Evolutionary conservation across 2,888 invertebrate species (phyloP), one percentile per base, ranked within the genome.

Genomic region (Tortricodes alternella): DNA sequence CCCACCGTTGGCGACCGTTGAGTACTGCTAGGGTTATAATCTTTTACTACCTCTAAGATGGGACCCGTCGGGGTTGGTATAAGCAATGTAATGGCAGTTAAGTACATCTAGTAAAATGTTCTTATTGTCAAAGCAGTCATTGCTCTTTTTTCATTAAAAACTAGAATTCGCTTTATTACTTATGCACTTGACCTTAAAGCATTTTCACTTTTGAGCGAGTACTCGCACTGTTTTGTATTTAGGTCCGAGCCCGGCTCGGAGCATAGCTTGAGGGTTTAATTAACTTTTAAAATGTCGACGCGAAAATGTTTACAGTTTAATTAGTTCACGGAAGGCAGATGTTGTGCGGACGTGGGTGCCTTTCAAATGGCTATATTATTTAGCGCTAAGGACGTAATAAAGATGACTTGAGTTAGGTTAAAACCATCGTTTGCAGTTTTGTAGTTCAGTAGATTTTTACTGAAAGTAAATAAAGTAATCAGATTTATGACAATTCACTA

Each of bases 241-340:
- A 34, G 34, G 34, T n/a, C 34, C 23, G 13, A 16, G 7, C 8
- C 13, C 16, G 35, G 9, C 9, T 15, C 15, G 24, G 27, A 27
- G 16, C 16, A 11, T 18, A 27, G 7, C n/a, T 34, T n/a, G 2
- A 19, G 24, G 39, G 48, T 50, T 64, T 64, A 61, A 70, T 70
- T 68, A 64, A 64, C 53, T 63, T 66, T 67, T 65, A 46, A 64
- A 64, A 59, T 55, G 61, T 59, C 37, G 24, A 2, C 43, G 32
- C 55, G 49, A 51, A 65, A 66, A 60, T 60, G 62, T 59, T 67
- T 64, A 73, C 67, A 61, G 65, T 67, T 69, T 65, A 67, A 74
- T 74, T 73, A 73, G 62, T 61, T 63, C 53, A 62, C 61, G 50
- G 59, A 53, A 55, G 44, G 55, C 59, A 60, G 59, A 46, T 43